These are phyloP conservation scores for Actinernus sp. DNA, from an alignment of 92 coral and sea anemone species.

Conservation along the genomic window DNA sequence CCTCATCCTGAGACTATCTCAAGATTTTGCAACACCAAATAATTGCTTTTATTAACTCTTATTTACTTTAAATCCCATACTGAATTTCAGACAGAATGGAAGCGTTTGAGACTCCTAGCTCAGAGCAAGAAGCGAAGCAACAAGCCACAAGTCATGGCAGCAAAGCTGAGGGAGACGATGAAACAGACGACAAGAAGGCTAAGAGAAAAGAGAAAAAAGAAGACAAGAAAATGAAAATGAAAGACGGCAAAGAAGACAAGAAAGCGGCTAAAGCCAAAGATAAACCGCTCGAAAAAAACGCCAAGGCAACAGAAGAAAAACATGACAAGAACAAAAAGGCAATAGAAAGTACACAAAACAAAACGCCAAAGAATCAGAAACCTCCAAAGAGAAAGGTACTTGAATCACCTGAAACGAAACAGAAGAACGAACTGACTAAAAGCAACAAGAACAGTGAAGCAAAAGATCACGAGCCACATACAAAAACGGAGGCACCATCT, in stretches of 20 bases:
- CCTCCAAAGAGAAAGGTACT: neutral
- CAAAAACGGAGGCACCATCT: too few species aligned
- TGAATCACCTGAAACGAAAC: too few species aligned
- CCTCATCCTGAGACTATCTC: too few species aligned
- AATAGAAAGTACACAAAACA: neutral
- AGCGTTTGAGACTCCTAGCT: too few species aligned
- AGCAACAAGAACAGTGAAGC: too few species aligned
- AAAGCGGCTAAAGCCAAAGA: neutral
- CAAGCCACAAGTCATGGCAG: neutral
- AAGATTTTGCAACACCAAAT: too few species aligned
- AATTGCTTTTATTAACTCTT: too few species aligned
- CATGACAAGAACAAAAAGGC: constrained; percentile 1
- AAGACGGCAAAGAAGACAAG: neutral
- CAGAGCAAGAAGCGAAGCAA: constrained; percentile 7
- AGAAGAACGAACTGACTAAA: too few species aligned
- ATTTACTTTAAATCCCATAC: too few species aligned
- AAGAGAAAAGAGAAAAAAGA: neutral
- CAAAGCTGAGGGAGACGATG: too few species aligned
- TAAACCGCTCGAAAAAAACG: neutral
- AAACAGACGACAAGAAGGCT: neutral
- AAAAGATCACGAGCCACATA: too few species aligned
- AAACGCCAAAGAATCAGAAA: constrained; percentile 5
- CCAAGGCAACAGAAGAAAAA: neutral
- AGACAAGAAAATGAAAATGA: neutral
- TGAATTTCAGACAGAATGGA: too few species aligned